Percentiles rank a stretch among this genome's conserved stretches.
These are phyloP conservation scores for Balearica regulorum DNA, from an alignment of 2,797 vertebrate genomes.

Conservation along the genomic window DNA sequence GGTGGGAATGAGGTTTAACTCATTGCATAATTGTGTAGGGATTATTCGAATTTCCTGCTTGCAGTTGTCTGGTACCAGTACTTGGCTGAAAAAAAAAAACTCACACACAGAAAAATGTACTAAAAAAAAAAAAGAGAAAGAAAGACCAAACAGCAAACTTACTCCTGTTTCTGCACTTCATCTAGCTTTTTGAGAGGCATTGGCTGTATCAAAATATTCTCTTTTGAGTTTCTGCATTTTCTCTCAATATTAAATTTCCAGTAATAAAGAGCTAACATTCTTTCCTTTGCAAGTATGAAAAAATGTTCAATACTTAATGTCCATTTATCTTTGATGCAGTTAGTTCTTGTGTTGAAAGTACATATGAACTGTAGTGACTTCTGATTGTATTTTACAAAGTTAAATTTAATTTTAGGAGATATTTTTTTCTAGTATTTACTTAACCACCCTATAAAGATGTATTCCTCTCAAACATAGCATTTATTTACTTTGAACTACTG, in stretches of 20 bases:
- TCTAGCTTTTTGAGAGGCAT: constrained; percentile 4
- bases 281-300: constrained; percentile 30
- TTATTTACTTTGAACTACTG: neutral
- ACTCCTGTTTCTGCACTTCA: neutral
- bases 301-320: constrained; percentile 27
- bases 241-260: neutral
- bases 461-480: constrained; percentile 2
- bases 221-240: constrained; percentile 40
- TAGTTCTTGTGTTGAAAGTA: constrained; percentile 39
- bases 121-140: neutral
- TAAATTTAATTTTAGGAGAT: constrained; percentile 3
- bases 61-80: neutral
- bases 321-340: neutral
- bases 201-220: constrained; percentile 22
- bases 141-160: neutral
- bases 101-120: neutral
- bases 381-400: constrained; percentile 30
- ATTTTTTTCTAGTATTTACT: constrained; percentile 6
- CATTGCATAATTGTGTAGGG: neutral
- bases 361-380: constrained; percentile 21
- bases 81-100: constrained; percentile 23
- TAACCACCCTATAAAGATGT: neutral
- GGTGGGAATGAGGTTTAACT: neutral
- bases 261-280: constrained; percentile 18
- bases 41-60: constrained; percentile 27